Conservation (phyloP, 2,113 vertebrate genomes). For the Tetrao urogallus region DNA sequence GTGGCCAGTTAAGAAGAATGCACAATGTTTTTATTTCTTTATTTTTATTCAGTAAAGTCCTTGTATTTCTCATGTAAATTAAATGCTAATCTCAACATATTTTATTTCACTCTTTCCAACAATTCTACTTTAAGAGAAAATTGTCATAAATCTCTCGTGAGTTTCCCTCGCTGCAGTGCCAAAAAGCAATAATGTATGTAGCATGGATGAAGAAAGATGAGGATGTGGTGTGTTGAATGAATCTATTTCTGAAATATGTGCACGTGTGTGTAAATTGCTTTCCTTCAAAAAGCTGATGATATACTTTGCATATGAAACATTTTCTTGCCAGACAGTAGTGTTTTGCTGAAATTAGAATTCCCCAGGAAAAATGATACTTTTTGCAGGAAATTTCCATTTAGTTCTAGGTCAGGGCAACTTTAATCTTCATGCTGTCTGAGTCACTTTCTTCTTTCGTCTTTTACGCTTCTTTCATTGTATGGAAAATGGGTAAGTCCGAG, state of each 20-base stretch:
- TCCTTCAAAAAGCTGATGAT: neutral
- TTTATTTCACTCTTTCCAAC: neutral
- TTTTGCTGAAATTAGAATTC: slow-evolving; percentile 10
- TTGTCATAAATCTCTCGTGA: neutral
- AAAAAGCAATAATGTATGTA: neutral
- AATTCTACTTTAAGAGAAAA: neutral
- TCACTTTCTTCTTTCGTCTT: neutral
- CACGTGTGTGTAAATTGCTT: neutral
- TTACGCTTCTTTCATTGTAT: neutral
- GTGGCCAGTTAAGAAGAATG: neutral
- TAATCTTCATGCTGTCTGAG: neutral
- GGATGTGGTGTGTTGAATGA: neutral
- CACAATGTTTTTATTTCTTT: neutral
- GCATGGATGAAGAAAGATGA: neutral
- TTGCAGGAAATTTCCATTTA: slow-evolving; percentile 1
- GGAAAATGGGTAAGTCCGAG: neutral
- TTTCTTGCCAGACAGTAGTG: neutral
- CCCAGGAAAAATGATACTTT: neutral
- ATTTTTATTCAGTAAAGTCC: neutral
- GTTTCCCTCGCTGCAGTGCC: neutral
- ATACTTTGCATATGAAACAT: neutral
- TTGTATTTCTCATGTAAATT: neutral
- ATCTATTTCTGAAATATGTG: neutral
- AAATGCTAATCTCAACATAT: neutral
- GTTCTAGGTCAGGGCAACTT: neutral